Evolutionary conservation across 2,888 invertebrate genomes (phyloP), one percentile per base, ranked within the genome.

Genomic region (Drosophila kuntzei): DNA sequence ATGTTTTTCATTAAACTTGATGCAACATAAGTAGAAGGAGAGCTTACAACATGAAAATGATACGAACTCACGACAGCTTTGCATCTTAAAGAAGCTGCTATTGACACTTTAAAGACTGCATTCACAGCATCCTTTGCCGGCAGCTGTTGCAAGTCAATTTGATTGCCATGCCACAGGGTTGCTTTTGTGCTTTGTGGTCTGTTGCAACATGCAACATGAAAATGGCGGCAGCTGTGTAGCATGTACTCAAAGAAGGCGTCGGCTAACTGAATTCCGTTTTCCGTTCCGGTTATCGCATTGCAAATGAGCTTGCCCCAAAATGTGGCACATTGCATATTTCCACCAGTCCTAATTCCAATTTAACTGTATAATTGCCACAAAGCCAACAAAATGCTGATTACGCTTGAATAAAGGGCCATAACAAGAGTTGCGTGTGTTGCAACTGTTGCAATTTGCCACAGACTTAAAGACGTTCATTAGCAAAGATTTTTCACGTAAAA

Each of bases 151-250:
- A 75, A 77, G 74, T 74, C 67, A 62, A 68, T 71, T 71, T 70
- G 50, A 51, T 50, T 62, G 57, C 49, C 50, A 53, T 58, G 71
- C 54, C 55, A 55, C 50, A 49, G 58, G 36, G 20, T 37, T 65
- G 73, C 59, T 65, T 46, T 71, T 57, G 34, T 36, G 58, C 58
- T 46, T 46, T 77, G 70, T 63, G 73, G 77, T 58, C 64, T 43
- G 51, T 29, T 67, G 67, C 71, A 66, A 51, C 71, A 68, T 57
- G 68, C 74, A 68, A 73, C 83, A 82, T 65, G 77, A 61, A 82
- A 80, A 80, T 75, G 80, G 79, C 79, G 76, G 64, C 80, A 66
- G 76, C 80, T 80, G 83, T 39, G 53, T 37, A 8, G 53, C 71
- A 43, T 59, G 70, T 53, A 53, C 55, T 59, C 32, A 25, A 34